Base-by-base conservation (phyloP, 1,140 invertebrate species). In the Drosophila repleta region DNA sequence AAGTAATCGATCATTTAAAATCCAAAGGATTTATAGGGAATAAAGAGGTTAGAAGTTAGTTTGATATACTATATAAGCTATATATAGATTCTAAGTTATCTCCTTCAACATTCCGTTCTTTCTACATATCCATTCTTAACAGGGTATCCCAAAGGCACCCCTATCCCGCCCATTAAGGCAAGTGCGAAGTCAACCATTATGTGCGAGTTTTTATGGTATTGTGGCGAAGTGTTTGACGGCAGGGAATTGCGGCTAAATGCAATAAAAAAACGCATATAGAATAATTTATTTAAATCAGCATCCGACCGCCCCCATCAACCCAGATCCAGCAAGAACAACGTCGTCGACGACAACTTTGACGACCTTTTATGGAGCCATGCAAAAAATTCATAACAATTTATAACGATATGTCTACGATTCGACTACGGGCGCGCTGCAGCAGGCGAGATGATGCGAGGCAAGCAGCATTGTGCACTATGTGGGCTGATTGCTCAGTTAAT, bases 201-300 rank as follows among this genome's bases (percentile, higher is more conserved):
- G 21, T 63, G 64, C 35, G 65, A 24, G 45, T 35, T 67, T 60
- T 58, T 60, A 32, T 67, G 32, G 49, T 49, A 37, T 26, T 46
- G 15, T 39, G 20, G 49, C 26, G 24, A 18, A 29, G 21, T 43
- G 35, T 39, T 10, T 26, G 24, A 20, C 3, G 45, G 20, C 3
- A 29, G 45, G 43, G 52, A 1, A 62, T 41, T 74, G 32, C 13
- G 21, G 53, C 32, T 53, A 51, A 66, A 39, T 76, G 74, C 64
- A 82, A 78, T 65, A 71, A 67, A 71, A 67, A 85, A 83, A 70
- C 75, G 79, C 82, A 87, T 88, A 88, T 76, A 88, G 82, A 87
- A 87, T 87, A 79, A 87, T 87, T 87, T 87, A 87, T 88, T 87
- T 88, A 87, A 87, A 87, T 88, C 83, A 79, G 78, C 74, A 84